Evolutionary conservation across 2,888 invertebrate genomes (phyloP).

Genomic region (Leptura quadrifasciata): DNA sequence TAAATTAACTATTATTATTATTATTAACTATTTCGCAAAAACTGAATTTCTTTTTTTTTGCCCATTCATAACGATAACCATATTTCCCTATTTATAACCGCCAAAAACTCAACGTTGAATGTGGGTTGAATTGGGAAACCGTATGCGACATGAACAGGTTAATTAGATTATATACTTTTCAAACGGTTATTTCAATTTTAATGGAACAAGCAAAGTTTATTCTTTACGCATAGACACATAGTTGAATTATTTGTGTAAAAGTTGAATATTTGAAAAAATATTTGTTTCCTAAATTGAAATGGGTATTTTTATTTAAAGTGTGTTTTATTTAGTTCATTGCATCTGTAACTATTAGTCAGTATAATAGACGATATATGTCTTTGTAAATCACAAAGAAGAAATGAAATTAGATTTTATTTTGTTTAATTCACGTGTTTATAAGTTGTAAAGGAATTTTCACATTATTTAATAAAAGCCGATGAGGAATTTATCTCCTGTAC

Average conservation of each 20-base stretch:
- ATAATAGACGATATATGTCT: background rate
- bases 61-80: no score
- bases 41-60: no score
- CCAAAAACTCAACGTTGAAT: no score
- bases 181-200: background rate
- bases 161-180: no score
- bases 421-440: no score
- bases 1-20: no score
- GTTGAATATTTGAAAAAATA: slow-evolving; percentile 27
- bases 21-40: no score
- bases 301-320: background rate
- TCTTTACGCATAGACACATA: background rate
- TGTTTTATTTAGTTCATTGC: background rate
- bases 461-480: background rate
- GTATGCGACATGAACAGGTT: no score
- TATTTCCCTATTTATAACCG: no score
- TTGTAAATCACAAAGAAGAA: background rate
- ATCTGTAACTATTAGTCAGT: background rate
- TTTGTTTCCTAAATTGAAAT: slow-evolving; percentile 27
- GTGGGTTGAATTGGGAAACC: no score
- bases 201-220: background rate
- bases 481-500: background rate
- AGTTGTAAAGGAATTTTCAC: background rate
- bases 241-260: slow-evolving; percentile 15
- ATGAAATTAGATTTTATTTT: background rate